Conservation (phyloP, 2,797 vertebrate species). For the Chromis chromis region DNA sequence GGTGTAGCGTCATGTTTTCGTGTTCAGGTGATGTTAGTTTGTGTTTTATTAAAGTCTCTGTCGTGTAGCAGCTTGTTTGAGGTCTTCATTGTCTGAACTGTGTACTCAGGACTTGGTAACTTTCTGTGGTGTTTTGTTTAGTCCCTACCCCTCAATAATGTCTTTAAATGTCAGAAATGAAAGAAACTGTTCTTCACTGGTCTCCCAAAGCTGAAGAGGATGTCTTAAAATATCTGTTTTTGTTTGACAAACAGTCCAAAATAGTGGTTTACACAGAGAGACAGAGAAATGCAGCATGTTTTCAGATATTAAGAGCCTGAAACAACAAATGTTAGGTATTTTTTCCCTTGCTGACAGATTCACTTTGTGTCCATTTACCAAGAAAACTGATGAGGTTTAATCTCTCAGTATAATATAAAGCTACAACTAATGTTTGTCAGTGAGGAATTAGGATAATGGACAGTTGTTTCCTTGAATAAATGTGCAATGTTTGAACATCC, state of each 20-base stretch:
- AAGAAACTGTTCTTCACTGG: no score
- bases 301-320: not conserved
- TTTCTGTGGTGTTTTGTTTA: not conserved
- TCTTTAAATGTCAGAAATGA: not conserved
- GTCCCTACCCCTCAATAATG: fast-evolving
- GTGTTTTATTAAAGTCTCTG: not conserved
- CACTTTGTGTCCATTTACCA: not conserved
- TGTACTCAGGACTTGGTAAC: not conserved
- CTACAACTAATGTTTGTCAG: not conserved
- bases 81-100: not conserved
- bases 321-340: not conserved
- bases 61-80: not conserved
- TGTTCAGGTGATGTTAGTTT: not conserved
- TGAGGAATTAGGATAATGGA: not conserved
- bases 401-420: not conserved
- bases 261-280: not conserved
- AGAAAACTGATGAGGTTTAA: not conserved
- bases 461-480: not conserved
- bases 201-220: not conserved
- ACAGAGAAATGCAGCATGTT: no score
- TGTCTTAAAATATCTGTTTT: not conserved
- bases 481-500: no score
- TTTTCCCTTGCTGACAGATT: not conserved
- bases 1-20: not conserved
- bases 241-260: not conserved